Evolutionary conservation across 2,888 invertebrate species (phyloP), one percentile per base, ranked within the genome.

Genomic region (Elysia crispata): DNA sequence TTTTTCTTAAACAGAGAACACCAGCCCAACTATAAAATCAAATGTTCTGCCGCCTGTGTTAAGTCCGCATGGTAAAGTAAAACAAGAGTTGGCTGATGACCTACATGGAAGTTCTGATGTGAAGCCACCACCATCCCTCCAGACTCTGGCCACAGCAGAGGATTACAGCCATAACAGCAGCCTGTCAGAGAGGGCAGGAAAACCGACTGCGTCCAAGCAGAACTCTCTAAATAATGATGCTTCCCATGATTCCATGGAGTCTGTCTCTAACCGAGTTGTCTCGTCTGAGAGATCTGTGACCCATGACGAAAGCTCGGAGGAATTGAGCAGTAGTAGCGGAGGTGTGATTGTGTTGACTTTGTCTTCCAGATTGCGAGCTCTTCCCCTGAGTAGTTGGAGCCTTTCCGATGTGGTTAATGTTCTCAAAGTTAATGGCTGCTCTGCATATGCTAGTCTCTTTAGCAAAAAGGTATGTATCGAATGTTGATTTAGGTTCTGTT

Each of bases 341-440:
- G 77, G 84, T 77, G 33, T 84, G 79, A 76, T 80, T 54, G 80
- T 80, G 15, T 33, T 80, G 30, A 80, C 80, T 1, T 31, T 80
- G 30, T 81, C 75, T 1, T 77, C 81, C 11, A 54, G 78, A 5
- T 54, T 81, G 13, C 74, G 78, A 5, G 41, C 75, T 0, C 31
- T 78, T 69, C 76, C 66, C 41, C 64, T 76, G 1, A 70, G 64
- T 75, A 81, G 60, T 23, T 81, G 78, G 78, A 75, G 77, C 50
- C 77, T 81, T n/a, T 81, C 78, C 0, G 77, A 77, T 62, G 81
- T 81, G 54, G 74, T 74, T 28, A 75, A 77, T 69, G 77, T 75
- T 6, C 94, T 98, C 76, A 94, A 96, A 72, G 95, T 96, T 66
- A 98, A 98, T 91, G 97, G 97, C 91, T 95, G 94, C 90, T 94